Percentiles rank a stretch among this genome's conserved stretches.
Evolutionary conservation across 2,113 vertebrate genomes (phyloP).

Genomic region (Tenrec ecaudatus): DNA sequence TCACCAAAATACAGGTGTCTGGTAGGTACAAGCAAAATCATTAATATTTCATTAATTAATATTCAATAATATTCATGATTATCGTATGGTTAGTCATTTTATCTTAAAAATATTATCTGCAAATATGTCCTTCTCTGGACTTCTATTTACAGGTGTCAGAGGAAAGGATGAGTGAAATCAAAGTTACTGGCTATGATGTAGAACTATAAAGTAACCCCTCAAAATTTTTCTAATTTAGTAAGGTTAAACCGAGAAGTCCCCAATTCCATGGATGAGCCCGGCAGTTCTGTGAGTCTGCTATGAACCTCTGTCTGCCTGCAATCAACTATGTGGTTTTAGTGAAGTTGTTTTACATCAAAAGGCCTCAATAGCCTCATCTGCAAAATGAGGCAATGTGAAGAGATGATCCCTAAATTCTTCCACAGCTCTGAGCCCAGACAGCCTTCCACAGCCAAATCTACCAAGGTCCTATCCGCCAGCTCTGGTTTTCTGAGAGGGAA

Average conservation of each 20-base stretch:
- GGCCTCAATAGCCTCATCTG: not conserved
- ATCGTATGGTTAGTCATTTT: slow-evolving; percentile 31
- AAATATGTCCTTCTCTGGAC: not conserved
- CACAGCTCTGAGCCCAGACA: not conserved
- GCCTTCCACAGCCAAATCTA: not conserved
- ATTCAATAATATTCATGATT: not conserved
- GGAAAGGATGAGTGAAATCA: slow-evolving; percentile 31
- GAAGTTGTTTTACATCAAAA: not conserved
- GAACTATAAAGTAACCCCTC: slow-evolving; percentile 10
- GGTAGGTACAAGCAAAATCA: not conserved
- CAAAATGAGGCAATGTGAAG: slow-evolving; percentile 36
- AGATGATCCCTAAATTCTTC: not conserved
- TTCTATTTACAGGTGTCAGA: slow-evolving; percentile 13
- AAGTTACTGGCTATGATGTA: not conserved
- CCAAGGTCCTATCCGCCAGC: slow-evolving; percentile 23
- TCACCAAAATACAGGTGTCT: not conserved
- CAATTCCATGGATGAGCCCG: not conserved
- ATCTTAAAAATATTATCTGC: slow-evolving; percentile 19
- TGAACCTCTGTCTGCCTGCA: not conserved
- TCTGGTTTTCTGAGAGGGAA: slow-evolving; percentile 49
- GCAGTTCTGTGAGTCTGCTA: not conserved
- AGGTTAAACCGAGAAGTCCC: slow-evolving; percentile 17
- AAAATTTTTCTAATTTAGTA: slow-evolving; percentile 12
- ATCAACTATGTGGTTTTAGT: not conserved
- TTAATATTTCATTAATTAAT: not conserved